These are phyloP conservation scores for Eolophus roseicapilla DNA, from an alignment of 2,113 vertebrate species.

Conservation along the genomic window DNA sequence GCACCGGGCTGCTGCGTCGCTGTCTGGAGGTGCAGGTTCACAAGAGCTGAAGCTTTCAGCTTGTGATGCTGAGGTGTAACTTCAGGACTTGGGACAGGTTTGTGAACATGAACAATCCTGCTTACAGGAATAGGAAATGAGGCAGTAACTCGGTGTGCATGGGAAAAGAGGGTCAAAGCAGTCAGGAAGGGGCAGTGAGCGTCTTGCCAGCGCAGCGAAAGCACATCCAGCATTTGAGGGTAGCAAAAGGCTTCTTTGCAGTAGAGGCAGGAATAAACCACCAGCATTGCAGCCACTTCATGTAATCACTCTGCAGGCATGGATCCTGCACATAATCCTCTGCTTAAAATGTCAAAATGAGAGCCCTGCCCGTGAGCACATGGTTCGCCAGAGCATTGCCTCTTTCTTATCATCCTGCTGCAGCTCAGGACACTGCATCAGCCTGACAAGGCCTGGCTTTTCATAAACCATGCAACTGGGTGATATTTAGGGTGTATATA, in stretches of 20 bases:
- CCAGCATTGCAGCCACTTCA: background rate
- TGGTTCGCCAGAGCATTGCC: background rate
- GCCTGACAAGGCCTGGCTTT: background rate
- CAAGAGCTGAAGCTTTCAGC: background rate
- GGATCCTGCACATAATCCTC: background rate
- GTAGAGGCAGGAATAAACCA: background rate
- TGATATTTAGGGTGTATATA: background rate
- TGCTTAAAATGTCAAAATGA: background rate
- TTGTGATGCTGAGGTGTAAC: background rate
- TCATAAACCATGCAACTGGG: background rate
- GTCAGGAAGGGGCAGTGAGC: background rate
- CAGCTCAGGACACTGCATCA: background rate
- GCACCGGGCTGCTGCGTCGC: background rate
- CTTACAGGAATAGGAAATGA: background rate
- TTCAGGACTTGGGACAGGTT: background rate
- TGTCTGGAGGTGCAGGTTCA: background rate
- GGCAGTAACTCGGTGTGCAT: background rate
- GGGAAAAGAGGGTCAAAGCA: background rate
- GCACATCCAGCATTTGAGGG: background rate
- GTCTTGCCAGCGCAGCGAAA: background rate
- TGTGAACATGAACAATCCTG: background rate
- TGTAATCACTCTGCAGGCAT: background rate
- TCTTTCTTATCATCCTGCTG: background rate
- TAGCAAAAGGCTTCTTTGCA: background rate
- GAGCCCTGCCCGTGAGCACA: accelerated